phyloP scores from a whole-genome alignment of 2,888 invertebrate species.

The Morpho deidamia region DNA sequence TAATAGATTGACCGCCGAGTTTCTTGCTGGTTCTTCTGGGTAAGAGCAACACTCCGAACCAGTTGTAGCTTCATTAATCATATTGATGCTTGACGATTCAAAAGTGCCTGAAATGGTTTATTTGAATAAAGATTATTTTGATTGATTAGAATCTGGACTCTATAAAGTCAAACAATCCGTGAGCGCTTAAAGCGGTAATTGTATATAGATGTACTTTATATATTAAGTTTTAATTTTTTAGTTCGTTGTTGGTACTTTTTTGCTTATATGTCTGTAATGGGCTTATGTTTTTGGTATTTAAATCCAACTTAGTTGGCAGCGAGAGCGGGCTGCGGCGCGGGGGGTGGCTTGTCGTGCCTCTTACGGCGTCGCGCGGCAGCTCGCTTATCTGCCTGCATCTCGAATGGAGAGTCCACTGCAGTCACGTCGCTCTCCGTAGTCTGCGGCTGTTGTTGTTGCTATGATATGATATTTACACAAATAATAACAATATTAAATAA shows the following conservation, averaged over 20 bases:
- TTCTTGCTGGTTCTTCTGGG: too few species aligned
- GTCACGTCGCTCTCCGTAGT: constrained; percentile 66
- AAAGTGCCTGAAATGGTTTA: too few species aligned
- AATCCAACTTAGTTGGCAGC: constrained; percentile 19
- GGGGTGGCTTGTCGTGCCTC: constrained; percentile 50
- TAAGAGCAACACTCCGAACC: too few species aligned
- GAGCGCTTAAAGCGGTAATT: too few species aligned
- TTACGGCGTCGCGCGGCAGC: constrained; percentile 65
- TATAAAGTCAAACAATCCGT: too few species aligned
- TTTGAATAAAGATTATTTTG: too few species aligned
- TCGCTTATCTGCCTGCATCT: constrained; percentile 79
- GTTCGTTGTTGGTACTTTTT: not conserved
- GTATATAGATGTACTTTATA: too few species aligned
- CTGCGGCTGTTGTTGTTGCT: constrained; percentile 5
- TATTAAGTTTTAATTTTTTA: too few species aligned
- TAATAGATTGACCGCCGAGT: too few species aligned
- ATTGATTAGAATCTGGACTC: too few species aligned
- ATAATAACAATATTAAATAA: not conserved
- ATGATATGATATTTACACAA: not conserved
- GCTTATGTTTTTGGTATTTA: not conserved
- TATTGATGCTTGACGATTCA: too few species aligned
- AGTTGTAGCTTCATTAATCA: too few species aligned
- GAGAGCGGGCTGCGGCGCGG: constrained; percentile 21
- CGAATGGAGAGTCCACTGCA: constrained; percentile 77
- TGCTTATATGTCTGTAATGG: not conserved